These are phyloP conservation scores for Syritta pipiens DNA, from an alignment of 2,888 invertebrate species.

Conservation along the genomic window DNA sequence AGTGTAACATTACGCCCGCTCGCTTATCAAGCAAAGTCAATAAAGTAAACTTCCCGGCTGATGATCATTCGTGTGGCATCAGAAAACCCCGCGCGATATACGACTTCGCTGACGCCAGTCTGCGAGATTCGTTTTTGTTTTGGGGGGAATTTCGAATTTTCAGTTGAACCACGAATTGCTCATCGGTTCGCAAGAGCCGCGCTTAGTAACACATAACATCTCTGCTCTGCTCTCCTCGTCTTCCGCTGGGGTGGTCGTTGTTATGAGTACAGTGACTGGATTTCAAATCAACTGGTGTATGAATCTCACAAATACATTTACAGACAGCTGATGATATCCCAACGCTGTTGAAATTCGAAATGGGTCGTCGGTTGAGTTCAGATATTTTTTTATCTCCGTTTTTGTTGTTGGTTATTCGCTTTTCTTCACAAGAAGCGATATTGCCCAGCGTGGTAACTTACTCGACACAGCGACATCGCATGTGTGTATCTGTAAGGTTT, in stretches of 20 bases:
- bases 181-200: conserved; percentile 43
- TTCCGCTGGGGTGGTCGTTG: conserved; percentile 1
- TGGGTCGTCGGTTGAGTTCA: conserved; percentile 61
- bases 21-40: conserved; percentile 46
- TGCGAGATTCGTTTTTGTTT: background rate
- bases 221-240: conserved; percentile 9
- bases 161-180: conserved; percentile 50
- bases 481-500: conserved; percentile 11
- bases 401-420: conserved; percentile 12
- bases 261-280: conserved; percentile 25
- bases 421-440: conserved; percentile 46
- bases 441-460: conserved; percentile 47
- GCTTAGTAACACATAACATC: conserved; percentile 65
- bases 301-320: conserved; percentile 25
- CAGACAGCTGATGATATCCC: conserved; percentile 1
- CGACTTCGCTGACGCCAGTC: conserved; percentile 27
- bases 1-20: conserved; percentile 6
- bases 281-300: conserved; percentile 6
- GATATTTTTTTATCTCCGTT: conserved; percentile 26
- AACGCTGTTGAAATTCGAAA: conserved; percentile 18
- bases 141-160: conserved; percentile 45
- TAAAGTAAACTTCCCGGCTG: conserved; percentile 38
- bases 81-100: conserved; percentile 3
- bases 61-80: conserved; percentile 30
- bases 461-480: background rate